Evolutionary conservation across 37 sponge, comb jelly and placozoan genomes (phyloP).

Genomic region (Spongilla lacustris): DNA sequence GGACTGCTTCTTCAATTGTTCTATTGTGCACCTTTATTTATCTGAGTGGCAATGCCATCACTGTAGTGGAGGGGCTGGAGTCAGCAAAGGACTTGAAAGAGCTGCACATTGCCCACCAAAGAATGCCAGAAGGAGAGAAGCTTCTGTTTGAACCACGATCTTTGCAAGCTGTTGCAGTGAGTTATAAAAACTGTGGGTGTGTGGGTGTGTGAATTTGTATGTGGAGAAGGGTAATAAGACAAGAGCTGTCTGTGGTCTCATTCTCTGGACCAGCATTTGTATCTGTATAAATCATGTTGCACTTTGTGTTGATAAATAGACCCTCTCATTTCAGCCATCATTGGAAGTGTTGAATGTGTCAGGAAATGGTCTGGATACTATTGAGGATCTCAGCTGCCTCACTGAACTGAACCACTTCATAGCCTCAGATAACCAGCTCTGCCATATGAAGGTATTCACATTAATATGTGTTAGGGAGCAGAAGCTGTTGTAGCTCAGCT

Average conservation of each 20-base stretch:
- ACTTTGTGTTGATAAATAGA: background rate
- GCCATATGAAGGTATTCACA: constrained; percentile 65
- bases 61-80: constrained; percentile 93
- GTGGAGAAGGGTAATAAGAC: background rate
- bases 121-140: constrained; percentile 87
- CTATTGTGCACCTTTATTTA: constrained; percentile 17
- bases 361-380: constrained; percentile 71
- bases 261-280: too few species aligned
- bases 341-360: constrained; percentile 80
- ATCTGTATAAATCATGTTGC: too few species aligned
- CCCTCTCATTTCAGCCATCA: constrained; percentile 31
- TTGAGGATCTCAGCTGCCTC: constrained; percentile 64
- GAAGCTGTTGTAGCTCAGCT: too few species aligned
- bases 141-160: constrained; percentile 96
- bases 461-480: background rate
- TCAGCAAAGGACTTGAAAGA: constrained; percentile 70
- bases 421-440: constrained; percentile 75
- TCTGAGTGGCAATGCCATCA: constrained; percentile 89
- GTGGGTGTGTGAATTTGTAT: background rate
- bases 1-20: background rate
- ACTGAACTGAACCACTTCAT: constrained; percentile 46
- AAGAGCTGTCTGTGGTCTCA: background rate
- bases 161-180: constrained; percentile 66
- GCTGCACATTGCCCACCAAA: constrained; percentile 91
- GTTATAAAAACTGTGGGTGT: constrained; percentile 4